phyloP scores from a whole-genome alignment of 2,113 vertebrate species.

The Serilophus lunatus region DNA sequence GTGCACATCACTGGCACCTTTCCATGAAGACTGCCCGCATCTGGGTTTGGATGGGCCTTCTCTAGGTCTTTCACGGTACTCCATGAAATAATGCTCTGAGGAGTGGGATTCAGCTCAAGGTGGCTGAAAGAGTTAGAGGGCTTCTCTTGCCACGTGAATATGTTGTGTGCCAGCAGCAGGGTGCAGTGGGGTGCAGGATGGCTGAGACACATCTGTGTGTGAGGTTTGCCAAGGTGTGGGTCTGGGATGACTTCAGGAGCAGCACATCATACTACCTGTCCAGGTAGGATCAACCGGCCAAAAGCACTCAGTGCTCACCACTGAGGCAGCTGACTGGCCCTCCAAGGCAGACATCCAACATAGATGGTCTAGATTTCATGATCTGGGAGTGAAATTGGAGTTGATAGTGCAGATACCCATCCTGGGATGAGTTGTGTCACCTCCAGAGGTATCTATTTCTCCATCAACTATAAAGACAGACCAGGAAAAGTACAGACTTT shows the following conservation, averaged over 20 bases:
- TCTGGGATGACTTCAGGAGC: neutral
- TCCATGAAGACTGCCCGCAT: neutral
- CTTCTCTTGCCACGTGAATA: neutral
- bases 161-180: neutral
- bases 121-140: neutral
- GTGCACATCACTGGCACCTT: neutral
- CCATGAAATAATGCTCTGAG: neutral
- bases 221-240: neutral
- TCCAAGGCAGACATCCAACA: neutral
- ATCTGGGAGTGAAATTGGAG: neutral
- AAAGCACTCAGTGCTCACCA: neutral
- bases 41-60: neutral
- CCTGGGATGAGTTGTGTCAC: neutral
- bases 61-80: neutral
- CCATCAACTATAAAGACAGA: neutral
- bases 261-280: neutral
- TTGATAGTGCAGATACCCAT: neutral
- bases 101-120: neutral
- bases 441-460: neutral
- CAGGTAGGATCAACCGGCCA: neutral
- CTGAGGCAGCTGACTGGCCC: neutral
- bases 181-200: neutral
- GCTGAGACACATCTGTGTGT: rapidly evolving
- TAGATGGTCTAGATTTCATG: neutral
- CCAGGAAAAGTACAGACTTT: neutral